Evolutionary conservation across 2,888 invertebrate genomes (phyloP).

Genomic region (Campaea margaritaria): DNA sequence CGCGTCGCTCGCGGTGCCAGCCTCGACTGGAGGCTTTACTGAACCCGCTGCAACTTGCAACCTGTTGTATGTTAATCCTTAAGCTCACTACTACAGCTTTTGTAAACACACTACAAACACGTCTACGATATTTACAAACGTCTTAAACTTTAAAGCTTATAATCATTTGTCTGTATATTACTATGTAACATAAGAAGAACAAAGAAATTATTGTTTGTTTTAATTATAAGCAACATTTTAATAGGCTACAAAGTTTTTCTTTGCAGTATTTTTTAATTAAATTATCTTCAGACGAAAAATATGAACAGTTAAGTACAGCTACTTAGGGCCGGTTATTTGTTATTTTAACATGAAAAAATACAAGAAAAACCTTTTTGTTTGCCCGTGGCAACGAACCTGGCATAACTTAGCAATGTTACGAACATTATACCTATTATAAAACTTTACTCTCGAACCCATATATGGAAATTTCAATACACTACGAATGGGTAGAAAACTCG

Average conservation of each 20-base stretch:
- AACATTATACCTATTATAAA: slow-evolving; percentile 7
- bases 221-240: not conserved
- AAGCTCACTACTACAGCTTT: slow-evolving; percentile 67
- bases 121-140: slow-evolving; percentile 43
- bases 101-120: slow-evolving; percentile 67
- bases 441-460: slow-evolving; percentile 9
- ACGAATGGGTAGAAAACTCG: slow-evolving; percentile 48
- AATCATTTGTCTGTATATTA: slow-evolving; percentile 35
- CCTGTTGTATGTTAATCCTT: slow-evolving; percentile 77
- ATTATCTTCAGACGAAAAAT: not conserved
- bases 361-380: no score
- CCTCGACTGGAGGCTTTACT: slow-evolving; percentile 80
- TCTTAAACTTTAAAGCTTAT: slow-evolving; percentile 41
- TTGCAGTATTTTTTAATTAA: not conserved
- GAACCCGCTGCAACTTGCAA: slow-evolving; percentile 71
- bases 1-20: slow-evolving; percentile 75
- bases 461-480: slow-evolving; percentile 13
- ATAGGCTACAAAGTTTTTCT: not conserved
- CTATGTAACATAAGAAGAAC: slow-evolving; percentile 19
- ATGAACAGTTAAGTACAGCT: not conserved
- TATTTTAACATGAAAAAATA: no score
- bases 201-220: slow-evolving; percentile 15
- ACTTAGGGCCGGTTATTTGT: no score
- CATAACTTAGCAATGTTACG: slow-evolving; percentile 1
- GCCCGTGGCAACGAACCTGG: not conserved